phyloP scores from a whole-genome alignment of 2,888 invertebrate genomes.

The Apeira syringaria region DNA sequence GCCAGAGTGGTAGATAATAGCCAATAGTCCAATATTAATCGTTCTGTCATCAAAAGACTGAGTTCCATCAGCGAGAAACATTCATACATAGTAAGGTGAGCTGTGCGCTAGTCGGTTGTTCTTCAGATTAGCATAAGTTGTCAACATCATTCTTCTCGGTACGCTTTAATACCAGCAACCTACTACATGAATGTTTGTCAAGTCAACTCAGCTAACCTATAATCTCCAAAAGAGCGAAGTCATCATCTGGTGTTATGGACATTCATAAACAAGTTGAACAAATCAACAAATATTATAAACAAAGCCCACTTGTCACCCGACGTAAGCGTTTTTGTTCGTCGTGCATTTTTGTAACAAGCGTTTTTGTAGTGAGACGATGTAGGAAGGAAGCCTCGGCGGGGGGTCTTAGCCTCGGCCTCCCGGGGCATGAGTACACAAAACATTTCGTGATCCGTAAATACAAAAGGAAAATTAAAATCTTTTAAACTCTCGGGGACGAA shows the following conservation, averaged over 20 bases:
- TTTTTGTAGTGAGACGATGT: constrained; percentile 77
- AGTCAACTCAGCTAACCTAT: constrained; percentile 29
- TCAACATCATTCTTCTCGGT: constrained; percentile 11
- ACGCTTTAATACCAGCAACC: constrained; percentile 12
- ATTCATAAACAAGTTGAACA: constrained; percentile 71
- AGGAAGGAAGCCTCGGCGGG: constrained; percentile 80
- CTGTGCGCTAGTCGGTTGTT: not conserved
- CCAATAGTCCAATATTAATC: no score
- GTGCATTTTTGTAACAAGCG: constrained; percentile 77
- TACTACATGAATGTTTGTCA: constrained; percentile 32
- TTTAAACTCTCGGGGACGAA: constrained; percentile 63
- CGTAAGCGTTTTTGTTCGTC: constrained; percentile 76
- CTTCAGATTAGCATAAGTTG: constrained; percentile 14
- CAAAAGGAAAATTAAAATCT: constrained; percentile 81
- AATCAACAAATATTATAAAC: constrained; percentile 80
- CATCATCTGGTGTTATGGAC: constrained; percentile 66
- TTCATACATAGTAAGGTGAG: no score
- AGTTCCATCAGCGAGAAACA: no score
- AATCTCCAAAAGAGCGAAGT: constrained; percentile 57
- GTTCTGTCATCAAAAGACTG: no score
- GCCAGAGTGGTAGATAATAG: no score
- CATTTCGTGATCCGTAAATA: constrained; percentile 82
- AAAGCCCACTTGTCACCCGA: constrained; percentile 80
- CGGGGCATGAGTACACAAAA: constrained; percentile 76
- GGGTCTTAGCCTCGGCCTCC: constrained; percentile 68